Evolutionary conservation across 2,113 vertebrate genomes (phyloP).

Genomic region (Podarcis muralis): DNA sequence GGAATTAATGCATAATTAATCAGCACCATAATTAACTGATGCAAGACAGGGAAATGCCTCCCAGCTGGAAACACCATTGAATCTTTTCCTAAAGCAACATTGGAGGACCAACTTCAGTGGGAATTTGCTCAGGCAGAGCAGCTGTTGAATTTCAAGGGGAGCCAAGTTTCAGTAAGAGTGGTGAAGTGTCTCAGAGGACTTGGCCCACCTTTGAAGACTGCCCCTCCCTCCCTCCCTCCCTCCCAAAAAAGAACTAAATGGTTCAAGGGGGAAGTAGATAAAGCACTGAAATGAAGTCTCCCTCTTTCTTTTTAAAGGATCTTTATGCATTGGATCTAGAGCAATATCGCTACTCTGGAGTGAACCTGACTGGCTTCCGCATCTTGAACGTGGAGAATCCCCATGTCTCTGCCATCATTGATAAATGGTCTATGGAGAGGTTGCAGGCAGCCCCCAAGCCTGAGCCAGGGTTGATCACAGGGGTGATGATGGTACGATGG

Average conservation of each 20-base stretch:
- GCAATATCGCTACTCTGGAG: slow-evolving; percentile 96
- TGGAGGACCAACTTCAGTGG: not conserved
- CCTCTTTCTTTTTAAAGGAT: slow-evolving; percentile 78
- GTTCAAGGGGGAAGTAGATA: not conserved
- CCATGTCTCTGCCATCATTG: slow-evolving; percentile 90
- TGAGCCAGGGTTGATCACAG: slow-evolving; percentile 90
- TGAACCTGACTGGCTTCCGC: slow-evolving; percentile 97
- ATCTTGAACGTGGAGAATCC: slow-evolving; percentile 98
- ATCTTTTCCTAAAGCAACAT: not conserved
- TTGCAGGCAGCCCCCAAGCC: slow-evolving; percentile 86
- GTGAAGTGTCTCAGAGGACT: not conserved
- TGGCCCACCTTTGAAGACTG: not conserved
- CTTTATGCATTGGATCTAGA: slow-evolving; percentile 97
- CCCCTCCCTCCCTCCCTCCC: not conserved
- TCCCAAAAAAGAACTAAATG: not conserved
- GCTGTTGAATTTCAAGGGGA: not conserved
- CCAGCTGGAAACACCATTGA: not conserved
- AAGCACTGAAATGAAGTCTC: not conserved
- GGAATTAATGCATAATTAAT: slow-evolving; percentile 11
- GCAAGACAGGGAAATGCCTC: not conserved
- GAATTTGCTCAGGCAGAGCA: not conserved
- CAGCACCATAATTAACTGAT: not conserved
- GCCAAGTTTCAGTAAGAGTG: not conserved
- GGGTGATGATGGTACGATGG: slow-evolving; percentile 94
- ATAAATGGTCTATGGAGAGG: slow-evolving; percentile 97